Evolutionary conservation across 2,113 vertebrate species (phyloP).

Genomic region (Lates calcarifer): DNA sequence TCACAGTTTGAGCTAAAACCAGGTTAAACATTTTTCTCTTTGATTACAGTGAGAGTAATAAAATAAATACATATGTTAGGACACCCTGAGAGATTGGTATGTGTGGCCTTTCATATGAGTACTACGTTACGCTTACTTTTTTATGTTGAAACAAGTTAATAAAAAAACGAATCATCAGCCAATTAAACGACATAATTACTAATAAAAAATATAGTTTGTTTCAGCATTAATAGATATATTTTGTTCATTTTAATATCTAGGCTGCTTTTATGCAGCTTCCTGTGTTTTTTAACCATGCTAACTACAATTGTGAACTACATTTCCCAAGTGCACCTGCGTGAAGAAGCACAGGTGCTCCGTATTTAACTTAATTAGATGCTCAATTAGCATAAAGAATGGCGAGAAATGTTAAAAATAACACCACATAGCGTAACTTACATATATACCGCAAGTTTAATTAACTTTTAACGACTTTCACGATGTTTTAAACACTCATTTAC

Average conservation of each 20-base stretch:
- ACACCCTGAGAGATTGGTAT: neutral
- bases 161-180: neutral
- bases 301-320: neutral
- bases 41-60: neutral
- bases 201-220: no score
- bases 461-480: no score
- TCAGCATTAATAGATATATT: no score
- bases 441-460: no score
- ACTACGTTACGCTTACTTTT: neutral
- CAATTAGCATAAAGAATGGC: no score
- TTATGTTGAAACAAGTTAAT: neutral
- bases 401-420: neutral
- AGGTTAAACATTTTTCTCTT: neutral
- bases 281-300: neutral
- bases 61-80: neutral
- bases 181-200: no score
- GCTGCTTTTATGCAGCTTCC: neutral
- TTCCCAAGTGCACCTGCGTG: neutral
- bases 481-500: no score
- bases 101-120: neutral
- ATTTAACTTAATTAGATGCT: neutral
- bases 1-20: neutral
- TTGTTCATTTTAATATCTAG: no score
- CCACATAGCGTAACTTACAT: no score
- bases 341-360: neutral